These are phyloP conservation scores for Vandiemenella viatica DNA, from an alignment of 2,888 invertebrate genomes.

Conservation along the genomic window DNA sequence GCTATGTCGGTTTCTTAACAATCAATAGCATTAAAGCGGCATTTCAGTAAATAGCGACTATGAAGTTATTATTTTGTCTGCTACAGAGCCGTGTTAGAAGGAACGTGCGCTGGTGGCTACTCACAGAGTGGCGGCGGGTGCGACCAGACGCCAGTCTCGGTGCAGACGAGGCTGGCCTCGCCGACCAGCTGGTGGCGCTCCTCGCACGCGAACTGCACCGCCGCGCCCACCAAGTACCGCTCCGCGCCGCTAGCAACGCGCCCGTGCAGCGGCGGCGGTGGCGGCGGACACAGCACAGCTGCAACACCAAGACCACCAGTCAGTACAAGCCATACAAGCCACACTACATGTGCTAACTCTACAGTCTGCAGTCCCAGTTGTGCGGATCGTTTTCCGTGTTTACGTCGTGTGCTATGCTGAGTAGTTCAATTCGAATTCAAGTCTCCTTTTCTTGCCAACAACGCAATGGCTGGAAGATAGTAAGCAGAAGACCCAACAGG, in stretches of 20 bases:
- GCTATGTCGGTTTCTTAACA: too few relatives aligned
- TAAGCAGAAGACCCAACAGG: too few relatives aligned
- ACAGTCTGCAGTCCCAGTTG: too few relatives aligned
- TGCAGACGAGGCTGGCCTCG: conserved; percentile 70
- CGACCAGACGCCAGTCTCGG: conserved; percentile 78
- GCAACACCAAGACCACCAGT: conserved; percentile 1
- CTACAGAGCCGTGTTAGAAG: neutral
- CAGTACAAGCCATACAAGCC: neutral
- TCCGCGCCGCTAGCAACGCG: neutral
- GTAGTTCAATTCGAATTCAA: too few relatives aligned
- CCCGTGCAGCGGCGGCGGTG: conserved; percentile 37
- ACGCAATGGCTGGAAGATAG: too few relatives aligned
- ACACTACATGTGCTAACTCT: too few relatives aligned
- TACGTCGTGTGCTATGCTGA: too few relatives aligned
- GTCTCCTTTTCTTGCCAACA: too few relatives aligned
- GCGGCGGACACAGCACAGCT: conserved; percentile 39
- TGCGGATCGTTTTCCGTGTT: too few relatives aligned
- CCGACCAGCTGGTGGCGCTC: conserved; percentile 54
- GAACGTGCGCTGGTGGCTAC: conserved; percentile 22
- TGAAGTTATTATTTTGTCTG: too few relatives aligned
- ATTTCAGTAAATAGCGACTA: too few relatives aligned
- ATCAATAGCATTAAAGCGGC: too few relatives aligned
- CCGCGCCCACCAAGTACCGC: conserved; percentile 53
- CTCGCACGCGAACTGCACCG: conserved; percentile 61
- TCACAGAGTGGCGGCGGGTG: conserved; percentile 71